These are phyloP conservation scores for Paratrypauchen microcephalus DNA, from an alignment of 2,797 vertebrate species.

Conservation along the genomic window DNA sequence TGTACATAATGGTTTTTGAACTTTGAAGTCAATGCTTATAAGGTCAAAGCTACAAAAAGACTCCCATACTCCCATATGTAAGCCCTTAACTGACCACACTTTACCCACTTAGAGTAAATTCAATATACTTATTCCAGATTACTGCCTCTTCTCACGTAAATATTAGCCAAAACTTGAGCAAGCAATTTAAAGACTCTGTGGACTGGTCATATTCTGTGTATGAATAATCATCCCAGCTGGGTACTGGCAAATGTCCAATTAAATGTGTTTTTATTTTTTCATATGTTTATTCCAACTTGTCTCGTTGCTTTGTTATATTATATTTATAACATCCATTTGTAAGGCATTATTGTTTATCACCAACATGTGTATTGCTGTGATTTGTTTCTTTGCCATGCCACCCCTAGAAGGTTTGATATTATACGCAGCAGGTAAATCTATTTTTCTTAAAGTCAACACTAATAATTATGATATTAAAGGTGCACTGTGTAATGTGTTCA, in stretches of 20 bases:
- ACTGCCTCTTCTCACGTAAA: neutral
- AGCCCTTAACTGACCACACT: neutral
- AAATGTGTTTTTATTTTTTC: neutral
- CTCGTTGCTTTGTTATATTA: too few species aligned
- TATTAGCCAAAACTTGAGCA: neutral
- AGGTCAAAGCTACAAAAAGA: neutral
- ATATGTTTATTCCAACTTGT: neutral
- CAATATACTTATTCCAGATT: conserved; percentile 2
- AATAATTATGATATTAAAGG: too few species aligned
- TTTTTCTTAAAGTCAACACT: too few species aligned
- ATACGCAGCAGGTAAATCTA: too few species aligned
- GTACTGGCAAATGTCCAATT: neutral
- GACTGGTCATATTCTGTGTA: neutral
- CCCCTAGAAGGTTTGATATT: too few species aligned
- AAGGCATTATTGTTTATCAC: too few species aligned
- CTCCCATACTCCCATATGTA: too few species aligned
- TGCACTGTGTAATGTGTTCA: too few species aligned
- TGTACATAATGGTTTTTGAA: too few species aligned
- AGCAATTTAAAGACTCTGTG: neutral
- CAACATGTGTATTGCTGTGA: too few species aligned
- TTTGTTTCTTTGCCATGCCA: too few species aligned
- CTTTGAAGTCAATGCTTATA: neutral
- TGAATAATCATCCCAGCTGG: neutral
- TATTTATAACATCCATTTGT: too few species aligned
- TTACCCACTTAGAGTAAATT: neutral